Evolutionary conservation across 64 coral and sea anemone species (phyloP), one percentile per base, ranked within the genome.

Genomic region (Acropora yongei): DNA sequence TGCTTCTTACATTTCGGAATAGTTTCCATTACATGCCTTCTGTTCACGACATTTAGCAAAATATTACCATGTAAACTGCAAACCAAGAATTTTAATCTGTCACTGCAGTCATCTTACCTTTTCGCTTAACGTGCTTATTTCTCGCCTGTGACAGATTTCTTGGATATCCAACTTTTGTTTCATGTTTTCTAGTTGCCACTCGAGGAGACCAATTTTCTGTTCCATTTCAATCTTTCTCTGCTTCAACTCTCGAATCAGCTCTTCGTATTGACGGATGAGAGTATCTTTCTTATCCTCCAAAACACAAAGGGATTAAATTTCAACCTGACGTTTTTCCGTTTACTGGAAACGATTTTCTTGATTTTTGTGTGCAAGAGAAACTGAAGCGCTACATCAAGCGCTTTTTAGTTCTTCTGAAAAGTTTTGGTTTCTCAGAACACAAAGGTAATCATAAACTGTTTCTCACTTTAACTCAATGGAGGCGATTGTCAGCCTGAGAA

Each of bases 161-260:
- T 96, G 95, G 8, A 96, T 89, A 8, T 96, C 95, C 75, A 96
- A 19, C 43, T 93, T 96, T 41, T 96, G 95, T 74, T 93, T 96
- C 73, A 91, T 93, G 68, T 96, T 96, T 80, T 96, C 95, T 16
- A 96, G 87, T 39, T 96, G 95, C 95, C 95, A 96, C 69, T 96
- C 95, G 2, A 96, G 77, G 3, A 96, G 66, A 14, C 95, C 83
- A 61, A 93, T 88, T 89, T 87, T 90, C 57, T 93, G 95, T 69
- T 93, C 93, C 50, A 96, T 57, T 77, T 93, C 78, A 14, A 92
- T 8, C 45, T 96, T 96, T 44, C 66, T 71, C 42, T 93, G 91
- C 19, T 57, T 90, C 44, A 96, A 53, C 44, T 90, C 88, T 81
- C 78, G 82, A 3, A 96, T 86, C 78, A 75, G 87, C 42, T 86